Evolutionary conservation across 2,888 invertebrate species (phyloP).

Genomic region (Acrobasis suavella): DNA sequence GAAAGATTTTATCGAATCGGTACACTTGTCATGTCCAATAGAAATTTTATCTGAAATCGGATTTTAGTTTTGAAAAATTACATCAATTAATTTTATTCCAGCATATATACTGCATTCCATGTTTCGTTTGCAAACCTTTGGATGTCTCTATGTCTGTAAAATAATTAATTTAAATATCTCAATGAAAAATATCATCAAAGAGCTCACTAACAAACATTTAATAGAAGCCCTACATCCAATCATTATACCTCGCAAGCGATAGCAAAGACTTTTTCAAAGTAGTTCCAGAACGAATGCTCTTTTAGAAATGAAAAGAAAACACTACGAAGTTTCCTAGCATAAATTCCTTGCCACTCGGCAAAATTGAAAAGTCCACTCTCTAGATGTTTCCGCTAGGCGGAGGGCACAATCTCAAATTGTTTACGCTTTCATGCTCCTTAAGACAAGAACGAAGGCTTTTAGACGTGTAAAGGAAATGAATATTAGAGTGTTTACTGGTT

Average conservation of each 20-base stretch:
- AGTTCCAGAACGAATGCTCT: slow-evolving; percentile 54
- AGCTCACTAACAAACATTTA: background rate
- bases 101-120: too few relatives aligned
- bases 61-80: too few relatives aligned
- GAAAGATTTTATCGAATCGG: too few relatives aligned
- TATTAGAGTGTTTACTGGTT: slow-evolving; percentile 36
- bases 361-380: slow-evolving; percentile 77
- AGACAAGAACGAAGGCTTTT: slow-evolving; percentile 52
- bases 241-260: background rate
- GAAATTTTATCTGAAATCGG: too few relatives aligned
- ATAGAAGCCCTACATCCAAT: background rate
- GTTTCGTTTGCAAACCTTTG: too few relatives aligned
- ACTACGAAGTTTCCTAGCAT: slow-evolving; percentile 53
- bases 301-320: slow-evolving; percentile 72
- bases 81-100: too few relatives aligned
- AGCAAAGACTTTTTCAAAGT: slow-evolving; percentile 18
- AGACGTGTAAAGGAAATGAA: slow-evolving; percentile 37
- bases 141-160: too few relatives aligned
- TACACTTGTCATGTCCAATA: too few relatives aligned
- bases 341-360: slow-evolving; percentile 71
- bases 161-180: too few relatives aligned
- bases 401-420: slow-evolving; percentile 68
- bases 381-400: slow-evolving; percentile 60
- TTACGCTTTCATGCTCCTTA: slow-evolving; percentile 63
- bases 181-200: background rate